A percentile compares a stretch with the other conserved stretches of the same genome.
Evolutionary conservation across 2,888 invertebrate species (phyloP).

Genomic region (Lasioglossum pauxillum): DNA sequence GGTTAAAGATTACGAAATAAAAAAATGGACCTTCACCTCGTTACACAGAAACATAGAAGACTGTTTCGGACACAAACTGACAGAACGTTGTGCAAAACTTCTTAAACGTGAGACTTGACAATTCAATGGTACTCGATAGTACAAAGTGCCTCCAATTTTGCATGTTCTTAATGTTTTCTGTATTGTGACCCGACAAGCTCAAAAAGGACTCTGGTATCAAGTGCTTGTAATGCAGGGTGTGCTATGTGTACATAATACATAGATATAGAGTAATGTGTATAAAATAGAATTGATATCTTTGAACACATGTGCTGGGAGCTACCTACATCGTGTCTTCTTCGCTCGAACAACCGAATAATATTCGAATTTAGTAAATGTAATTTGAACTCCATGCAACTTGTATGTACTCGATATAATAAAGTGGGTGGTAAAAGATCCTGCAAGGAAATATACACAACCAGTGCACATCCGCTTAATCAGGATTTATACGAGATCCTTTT

Average conservation of each 20-base stretch:
- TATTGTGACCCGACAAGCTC: constrained; percentile 10
- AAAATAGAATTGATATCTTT: background rate
- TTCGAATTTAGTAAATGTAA: background rate
- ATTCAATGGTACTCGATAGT: constrained; percentile 29
- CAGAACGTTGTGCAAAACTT: constrained; percentile 52
- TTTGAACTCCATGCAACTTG: background rate
- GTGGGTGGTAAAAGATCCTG: background rate
- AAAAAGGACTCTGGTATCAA: background rate
- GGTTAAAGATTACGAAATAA: background rate
- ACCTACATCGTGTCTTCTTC: background rate
- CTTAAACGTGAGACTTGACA: constrained; percentile 33
- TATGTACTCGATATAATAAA: background rate
- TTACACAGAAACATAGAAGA: constrained; percentile 32
- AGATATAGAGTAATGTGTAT: background rate
- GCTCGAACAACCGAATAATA: background rate
- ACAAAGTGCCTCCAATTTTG: constrained; percentile 29
- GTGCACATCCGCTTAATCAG: background rate
- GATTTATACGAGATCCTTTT: background rate
- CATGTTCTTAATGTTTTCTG: constrained; percentile 22
- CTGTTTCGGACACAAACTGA: constrained; percentile 36
- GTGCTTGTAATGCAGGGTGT: background rate
- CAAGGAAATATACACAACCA: background rate
- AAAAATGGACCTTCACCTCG: constrained; percentile 33
- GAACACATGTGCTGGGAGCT: background rate
- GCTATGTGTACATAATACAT: background rate